A percentile compares a stretch with the other conserved stretches of the same genome.
phyloP scores from a whole-genome alignment of 2,113 vertebrate species.

The Tupaia chinensis region DNA sequence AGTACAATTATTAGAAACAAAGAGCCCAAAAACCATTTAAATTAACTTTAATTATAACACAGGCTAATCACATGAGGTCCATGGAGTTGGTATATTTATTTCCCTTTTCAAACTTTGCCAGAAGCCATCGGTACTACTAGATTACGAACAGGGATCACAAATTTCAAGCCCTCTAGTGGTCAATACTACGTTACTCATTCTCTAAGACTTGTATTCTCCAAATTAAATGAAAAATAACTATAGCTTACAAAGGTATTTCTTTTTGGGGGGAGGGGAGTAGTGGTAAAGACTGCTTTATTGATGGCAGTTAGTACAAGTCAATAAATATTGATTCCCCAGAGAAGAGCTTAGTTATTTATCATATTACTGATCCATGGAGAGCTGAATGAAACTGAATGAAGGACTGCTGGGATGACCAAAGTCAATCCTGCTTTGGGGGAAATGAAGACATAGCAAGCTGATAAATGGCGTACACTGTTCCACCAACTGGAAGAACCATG shows the following conservation, averaged over 20 bases:
- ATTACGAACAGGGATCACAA: background rate
- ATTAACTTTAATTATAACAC: background rate
- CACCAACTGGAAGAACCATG: no score
- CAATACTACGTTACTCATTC: background rate
- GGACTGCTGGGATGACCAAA: no score
- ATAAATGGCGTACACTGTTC: no score
- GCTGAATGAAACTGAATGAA: no score
- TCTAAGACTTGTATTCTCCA: background rate
- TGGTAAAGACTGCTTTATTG: no score
- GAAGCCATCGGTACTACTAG: background rate
- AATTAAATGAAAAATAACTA: background rate
- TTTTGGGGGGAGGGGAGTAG: no score
- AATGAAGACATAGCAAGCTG: no score
- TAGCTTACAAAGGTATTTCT: background rate
- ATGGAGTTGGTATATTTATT: background rate
- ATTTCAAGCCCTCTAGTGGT: background rate
- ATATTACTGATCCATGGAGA: no score
- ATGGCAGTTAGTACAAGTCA: no score
- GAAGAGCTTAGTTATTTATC: no score
- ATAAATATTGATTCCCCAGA: no score
- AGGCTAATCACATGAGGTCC: background rate
- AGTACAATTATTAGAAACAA: background rate
- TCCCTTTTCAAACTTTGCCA: background rate
- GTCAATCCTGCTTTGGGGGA: no score
- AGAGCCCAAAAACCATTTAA: background rate